Evolutionary conservation across 2,888 invertebrate species (phyloP).

Genomic region (Pyralis farinalis): DNA sequence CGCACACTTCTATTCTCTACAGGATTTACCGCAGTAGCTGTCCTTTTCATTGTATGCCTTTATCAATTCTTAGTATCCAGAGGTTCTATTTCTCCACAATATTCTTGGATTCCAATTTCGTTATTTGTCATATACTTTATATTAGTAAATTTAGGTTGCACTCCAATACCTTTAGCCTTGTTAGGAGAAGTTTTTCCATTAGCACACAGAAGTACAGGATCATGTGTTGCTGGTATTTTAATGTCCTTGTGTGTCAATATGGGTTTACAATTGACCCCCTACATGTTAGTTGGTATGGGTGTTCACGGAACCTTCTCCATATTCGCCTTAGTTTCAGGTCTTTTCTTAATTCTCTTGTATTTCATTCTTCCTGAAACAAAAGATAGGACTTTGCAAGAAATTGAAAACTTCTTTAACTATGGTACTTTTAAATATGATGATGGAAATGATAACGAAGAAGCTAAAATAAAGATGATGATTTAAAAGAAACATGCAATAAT

Average conservation of each 20-base stretch:
- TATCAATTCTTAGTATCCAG: conserved; percentile 29
- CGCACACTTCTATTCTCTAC: conserved; percentile 38
- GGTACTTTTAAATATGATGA: conserved; percentile 29
- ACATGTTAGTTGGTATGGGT: conserved; percentile 29
- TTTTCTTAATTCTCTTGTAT: conserved; percentile 24
- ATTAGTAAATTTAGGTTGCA: conserved; percentile 42
- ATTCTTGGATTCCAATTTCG: conserved; percentile 26
- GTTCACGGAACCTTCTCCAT: conserved; percentile 53
- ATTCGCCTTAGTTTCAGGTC: conserved; percentile 33
- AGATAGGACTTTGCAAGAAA: conserved; percentile 34
- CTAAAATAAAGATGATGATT: conserved; percentile 13
- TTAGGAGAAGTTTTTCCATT: conserved; percentile 43
- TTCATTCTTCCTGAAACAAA: conserved; percentile 37
- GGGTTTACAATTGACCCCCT: conserved; percentile 35
- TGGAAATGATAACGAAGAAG: conserved; percentile 27
- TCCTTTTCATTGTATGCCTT: conserved; percentile 29
- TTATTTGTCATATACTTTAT: conserved; percentile 38
- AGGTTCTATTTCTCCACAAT: conserved; percentile 27
- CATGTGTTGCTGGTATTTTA: conserved; percentile 32
- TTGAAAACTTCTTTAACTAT: conserved; percentile 34
- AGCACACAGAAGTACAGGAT: conserved; percentile 35
- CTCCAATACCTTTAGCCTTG: conserved; percentile 40
- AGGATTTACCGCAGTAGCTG: conserved; percentile 30
- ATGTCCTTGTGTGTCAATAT: conserved; percentile 32
- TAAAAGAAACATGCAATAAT: no score